phyloP scores from a whole-genome alignment of 2,797 vertebrate genomes.

The Pangasius krempfi region DNA sequence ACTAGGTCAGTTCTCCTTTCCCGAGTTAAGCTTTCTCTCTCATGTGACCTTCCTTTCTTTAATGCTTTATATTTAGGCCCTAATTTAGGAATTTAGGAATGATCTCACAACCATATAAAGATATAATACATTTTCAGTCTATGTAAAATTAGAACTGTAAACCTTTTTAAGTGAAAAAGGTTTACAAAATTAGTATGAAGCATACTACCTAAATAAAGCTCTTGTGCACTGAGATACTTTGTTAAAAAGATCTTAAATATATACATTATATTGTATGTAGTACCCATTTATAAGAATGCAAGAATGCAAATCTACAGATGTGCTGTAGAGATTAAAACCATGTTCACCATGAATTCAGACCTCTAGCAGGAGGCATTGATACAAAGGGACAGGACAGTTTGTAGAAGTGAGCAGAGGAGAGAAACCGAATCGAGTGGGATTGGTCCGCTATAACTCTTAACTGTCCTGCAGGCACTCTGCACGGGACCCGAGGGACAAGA shows the following conservation, averaged over 20 bases:
- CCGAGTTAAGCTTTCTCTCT: background rate
- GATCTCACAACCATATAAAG: background rate
- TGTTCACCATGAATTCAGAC: background rate
- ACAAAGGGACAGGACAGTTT: background rate
- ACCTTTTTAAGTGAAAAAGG: background rate
- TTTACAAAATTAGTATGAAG: background rate
- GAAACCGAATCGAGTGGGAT: slow-evolving; percentile 25
- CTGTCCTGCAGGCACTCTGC: slow-evolving; percentile 27
- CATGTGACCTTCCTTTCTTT: background rate
- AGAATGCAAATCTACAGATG: too few species aligned
- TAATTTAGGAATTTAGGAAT: background rate
- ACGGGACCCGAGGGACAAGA: slow-evolving; percentile 45
- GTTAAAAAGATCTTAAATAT: background rate
- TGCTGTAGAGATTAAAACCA: too few species aligned
- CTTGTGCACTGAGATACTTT: background rate
- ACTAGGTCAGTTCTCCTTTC: background rate
- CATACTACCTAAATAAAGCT: background rate
- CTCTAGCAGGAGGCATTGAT: background rate
- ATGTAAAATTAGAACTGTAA: background rate
- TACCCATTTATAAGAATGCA: too few species aligned
- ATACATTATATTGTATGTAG: too few species aligned
- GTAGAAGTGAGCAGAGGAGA: slow-evolving; percentile 24
- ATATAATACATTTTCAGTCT: background rate
- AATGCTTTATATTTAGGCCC: background rate
- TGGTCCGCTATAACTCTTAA: slow-evolving; percentile 48